These are phyloP conservation scores for Coregonus sp. DNA, from an alignment of 2,797 vertebrate genomes.

Conservation along the genomic window DNA sequence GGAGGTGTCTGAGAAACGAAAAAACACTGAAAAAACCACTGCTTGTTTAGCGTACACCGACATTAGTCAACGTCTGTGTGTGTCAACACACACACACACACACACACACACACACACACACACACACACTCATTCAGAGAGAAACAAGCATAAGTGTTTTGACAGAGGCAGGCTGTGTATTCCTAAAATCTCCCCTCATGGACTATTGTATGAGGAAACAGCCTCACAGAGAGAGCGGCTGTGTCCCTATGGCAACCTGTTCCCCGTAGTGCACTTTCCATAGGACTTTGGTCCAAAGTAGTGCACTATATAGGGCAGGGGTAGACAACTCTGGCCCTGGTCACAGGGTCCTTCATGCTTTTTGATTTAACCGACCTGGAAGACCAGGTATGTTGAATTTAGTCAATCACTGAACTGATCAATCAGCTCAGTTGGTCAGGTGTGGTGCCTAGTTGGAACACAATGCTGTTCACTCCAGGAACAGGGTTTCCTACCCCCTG, in stretches of 20 bases:
- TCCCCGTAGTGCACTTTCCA: background rate
- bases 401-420: no score
- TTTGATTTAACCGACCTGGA: no score
- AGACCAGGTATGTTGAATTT: no score
- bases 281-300: background rate
- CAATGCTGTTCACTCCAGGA: no score
- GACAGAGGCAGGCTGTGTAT: constrained; percentile 3
- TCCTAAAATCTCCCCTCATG: constrained; percentile 16
- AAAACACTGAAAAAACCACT: constrained; percentile 41
- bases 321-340: no score
- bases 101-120: constrained; percentile 12
- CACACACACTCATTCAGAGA: background rate
- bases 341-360: no score
- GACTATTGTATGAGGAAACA: constrained; percentile 44
- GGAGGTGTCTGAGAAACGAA: constrained; percentile 69
- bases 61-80: constrained; percentile 35
- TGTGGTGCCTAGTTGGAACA: no score
- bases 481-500: no score
- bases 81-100: constrained; percentile 2
- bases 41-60: constrained; percentile 62
- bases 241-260: background rate
- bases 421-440: no score
- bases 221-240: constrained; percentile 26
- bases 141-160: constrained; percentile 4
- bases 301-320: no score